These are phyloP conservation scores for Datnioides undecimradiatus DNA, from an alignment of 2,113 vertebrate genomes.

Conservation along the genomic window DNA sequence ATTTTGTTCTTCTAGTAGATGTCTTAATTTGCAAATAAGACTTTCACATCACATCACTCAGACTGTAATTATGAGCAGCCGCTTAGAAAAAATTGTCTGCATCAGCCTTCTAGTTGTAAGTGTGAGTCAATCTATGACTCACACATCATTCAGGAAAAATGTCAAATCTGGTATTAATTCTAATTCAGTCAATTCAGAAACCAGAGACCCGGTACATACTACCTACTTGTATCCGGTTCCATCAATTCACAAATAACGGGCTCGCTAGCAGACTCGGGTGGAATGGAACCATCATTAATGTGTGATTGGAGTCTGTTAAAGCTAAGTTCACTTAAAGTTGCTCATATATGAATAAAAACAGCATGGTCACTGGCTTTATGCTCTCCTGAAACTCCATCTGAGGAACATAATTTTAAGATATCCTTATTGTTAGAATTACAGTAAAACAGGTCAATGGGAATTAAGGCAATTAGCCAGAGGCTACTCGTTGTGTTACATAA, in stretches of 20 bases:
- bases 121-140: conserved; percentile 22
- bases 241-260: neutral
- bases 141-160: conserved; percentile 16
- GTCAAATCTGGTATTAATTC: neutral
- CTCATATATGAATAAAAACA: neutral
- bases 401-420: too few species aligned
- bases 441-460: too few species aligned
- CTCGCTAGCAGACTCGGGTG: neutral
- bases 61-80: neutral
- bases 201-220: too few species aligned
- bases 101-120: neutral
- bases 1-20: neutral
- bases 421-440: too few species aligned
- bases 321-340: too few species aligned
- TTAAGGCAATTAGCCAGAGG: too few species aligned
- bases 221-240: neutral
- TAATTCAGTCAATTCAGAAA: neutral
- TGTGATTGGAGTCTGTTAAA: too few species aligned
- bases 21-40: neutral
- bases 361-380: neutral
- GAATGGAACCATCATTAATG: neutral
- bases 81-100: neutral
- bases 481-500: too few species aligned
- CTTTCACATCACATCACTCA: neutral
- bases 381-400: too few species aligned